Evolutionary conservation across 2,113 vertebrate species (phyloP), one percentile per base, ranked within the genome.

Genomic region (Cynopterus brachyotis): DNA sequence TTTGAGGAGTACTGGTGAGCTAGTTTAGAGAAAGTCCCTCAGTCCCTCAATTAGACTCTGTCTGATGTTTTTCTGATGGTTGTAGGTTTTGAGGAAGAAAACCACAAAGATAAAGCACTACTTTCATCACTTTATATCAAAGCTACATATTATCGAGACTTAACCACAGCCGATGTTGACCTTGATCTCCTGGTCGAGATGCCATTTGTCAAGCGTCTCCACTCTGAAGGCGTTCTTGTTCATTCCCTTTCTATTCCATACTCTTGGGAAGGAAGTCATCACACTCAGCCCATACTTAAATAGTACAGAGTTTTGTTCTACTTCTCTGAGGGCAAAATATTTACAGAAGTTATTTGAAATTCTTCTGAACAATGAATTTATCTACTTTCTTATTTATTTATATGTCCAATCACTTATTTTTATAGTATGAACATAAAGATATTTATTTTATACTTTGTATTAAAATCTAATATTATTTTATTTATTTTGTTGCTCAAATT

Each of bases 271-370:
- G 55, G 20, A 91, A 47, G n/a, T 50, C 4, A 16, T 45, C 4
- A 20, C 16, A 5, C 72, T 6, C 66, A n/a, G 28, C 7, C 37
- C 28, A 70, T 11, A 32, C 47, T 73, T 64, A 57, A 59, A 10
- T 11, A 42, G 15, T 69, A n/a, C 28, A 10, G 60, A 40, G 10
- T 72, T 55, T 79, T 79, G n/a, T 10, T 91, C 57, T 37, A 69
- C 20, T 19, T 62, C 35, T 84, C 53, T 79, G 47, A 53, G 3
- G 47, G 15, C 13, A 45, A 88, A 79, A 3, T 13, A 28, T 67
- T 93, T 82, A 76, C 13, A 50, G 13, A 42, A 69, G 45, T 83
- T 45, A 16, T 79, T 79, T 82, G 45, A 84, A 62, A 75, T 89
- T 62, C 47, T 96, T 88, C 50, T 57, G 24, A 22, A 35, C 8